Percentiles rank a stretch among this genome's conserved stretches.
Conservation (phyloP, 2,888 invertebrate species). For the Anaspis maculata region DNA sequence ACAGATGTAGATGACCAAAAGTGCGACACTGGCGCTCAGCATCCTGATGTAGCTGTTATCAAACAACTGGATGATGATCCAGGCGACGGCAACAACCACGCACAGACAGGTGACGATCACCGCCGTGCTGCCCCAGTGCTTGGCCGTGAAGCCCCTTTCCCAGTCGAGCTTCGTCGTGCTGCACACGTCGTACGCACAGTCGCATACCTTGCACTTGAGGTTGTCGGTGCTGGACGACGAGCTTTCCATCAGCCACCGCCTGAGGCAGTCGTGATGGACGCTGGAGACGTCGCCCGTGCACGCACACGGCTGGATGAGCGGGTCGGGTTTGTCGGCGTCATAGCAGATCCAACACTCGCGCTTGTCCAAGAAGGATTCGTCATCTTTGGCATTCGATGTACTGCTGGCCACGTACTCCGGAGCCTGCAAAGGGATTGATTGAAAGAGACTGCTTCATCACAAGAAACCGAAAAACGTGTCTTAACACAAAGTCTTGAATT, state of each 20-base stretch:
- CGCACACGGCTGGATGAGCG: slow-evolving; percentile 80
- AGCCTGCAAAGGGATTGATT: too few relatives aligned
- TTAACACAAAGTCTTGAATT: too few relatives aligned
- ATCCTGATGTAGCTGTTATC: slow-evolving; percentile 70
- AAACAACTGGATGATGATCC: slow-evolving; percentile 72
- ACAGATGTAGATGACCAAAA: slow-evolving; percentile 77
- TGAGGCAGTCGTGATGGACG: slow-evolving; percentile 85
- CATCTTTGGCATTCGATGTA: slow-evolving; percentile 16
- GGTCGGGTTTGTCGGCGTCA: slow-evolving; percentile 70
- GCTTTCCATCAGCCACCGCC: slow-evolving; percentile 82
- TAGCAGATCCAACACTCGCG: slow-evolving; percentile 94
- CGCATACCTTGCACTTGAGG: slow-evolving; percentile 74
- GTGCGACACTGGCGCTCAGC: slow-evolving; percentile 71
- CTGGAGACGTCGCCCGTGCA: slow-evolving; percentile 89
- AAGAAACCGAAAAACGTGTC: too few relatives aligned
- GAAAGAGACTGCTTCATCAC: too few relatives aligned
- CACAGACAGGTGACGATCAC: slow-evolving; percentile 72
- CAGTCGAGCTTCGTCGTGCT: slow-evolving; percentile 70
- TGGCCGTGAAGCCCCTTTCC: slow-evolving; percentile 74
- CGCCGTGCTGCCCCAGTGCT: slow-evolving; percentile 78
- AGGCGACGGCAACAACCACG: slow-evolving; percentile 66
- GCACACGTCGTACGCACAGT: slow-evolving; percentile 71
- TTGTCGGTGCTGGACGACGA: slow-evolving; percentile 28
- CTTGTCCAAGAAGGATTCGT: slow-evolving; percentile 50
- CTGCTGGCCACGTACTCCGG: slow-evolving; percentile 4